Conservation (phyloP, 2,797 vertebrate genomes). For the Coregonus ussuriensis region DNA sequence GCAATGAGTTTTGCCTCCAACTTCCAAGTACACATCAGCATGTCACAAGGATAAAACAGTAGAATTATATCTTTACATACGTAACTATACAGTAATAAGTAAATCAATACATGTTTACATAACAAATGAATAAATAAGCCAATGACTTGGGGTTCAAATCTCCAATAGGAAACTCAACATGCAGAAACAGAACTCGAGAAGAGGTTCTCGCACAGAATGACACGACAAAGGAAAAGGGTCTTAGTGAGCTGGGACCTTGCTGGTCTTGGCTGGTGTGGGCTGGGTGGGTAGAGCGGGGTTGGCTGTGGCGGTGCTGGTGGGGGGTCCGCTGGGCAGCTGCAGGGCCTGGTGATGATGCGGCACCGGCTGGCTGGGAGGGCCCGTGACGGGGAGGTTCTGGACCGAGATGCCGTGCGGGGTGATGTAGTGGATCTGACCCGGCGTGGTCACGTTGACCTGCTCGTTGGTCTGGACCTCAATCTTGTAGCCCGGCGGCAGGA, state of each 20-base stretch:
- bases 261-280: conserved; percentile 91
- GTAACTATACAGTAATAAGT: no score
- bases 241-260: conserved; percentile 81
- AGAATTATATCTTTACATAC: no score
- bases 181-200: not conserved
- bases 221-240: not conserved
- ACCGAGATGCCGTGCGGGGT: conserved; percentile 94
- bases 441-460: conserved; percentile 96
- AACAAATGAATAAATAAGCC: not conserved
- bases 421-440: conserved; percentile 98
- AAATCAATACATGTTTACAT: not conserved
- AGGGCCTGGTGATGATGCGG: conserved; percentile 79
- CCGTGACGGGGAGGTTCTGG: conserved; percentile 82
- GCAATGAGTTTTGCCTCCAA: not conserved
- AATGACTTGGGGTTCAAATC: not conserved
- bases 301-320: conserved; percentile 77
- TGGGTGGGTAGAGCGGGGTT: conserved; percentile 84
- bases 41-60: no score
- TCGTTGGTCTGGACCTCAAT: conserved; percentile 99
- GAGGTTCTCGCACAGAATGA: not conserved
- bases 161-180: not conserved
- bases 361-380: conserved; percentile 60
- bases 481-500: conserved; percentile 97
- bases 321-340: conserved; percentile 47
- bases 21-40: no score